Evolutionary conservation across 2,113 vertebrate genomes (phyloP).

Genomic region (Phalacrocorax aristotelis): DNA sequence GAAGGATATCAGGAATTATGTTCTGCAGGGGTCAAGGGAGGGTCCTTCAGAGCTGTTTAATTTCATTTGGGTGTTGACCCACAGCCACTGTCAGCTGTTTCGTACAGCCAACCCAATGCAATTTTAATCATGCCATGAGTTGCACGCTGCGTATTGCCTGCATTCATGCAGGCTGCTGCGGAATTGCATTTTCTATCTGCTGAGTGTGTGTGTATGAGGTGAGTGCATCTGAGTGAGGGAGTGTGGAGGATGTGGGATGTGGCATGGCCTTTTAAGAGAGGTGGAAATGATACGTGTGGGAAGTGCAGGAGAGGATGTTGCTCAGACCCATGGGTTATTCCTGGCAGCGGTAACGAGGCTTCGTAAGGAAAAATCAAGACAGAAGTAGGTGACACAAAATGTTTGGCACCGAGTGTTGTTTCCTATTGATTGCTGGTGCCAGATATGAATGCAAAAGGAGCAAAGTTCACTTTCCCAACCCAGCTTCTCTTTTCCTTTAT

Average conservation of each 20-base stretch:
- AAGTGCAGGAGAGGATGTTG: background rate
- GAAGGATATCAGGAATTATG: background rate
- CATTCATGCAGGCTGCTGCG: background rate
- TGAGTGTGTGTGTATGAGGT: background rate
- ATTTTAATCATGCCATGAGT: background rate
- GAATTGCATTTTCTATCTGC: rapidly evolving
- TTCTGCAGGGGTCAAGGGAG: background rate
- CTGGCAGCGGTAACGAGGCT: background rate
- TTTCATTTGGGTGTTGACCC: background rate
- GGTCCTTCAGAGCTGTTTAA: background rate
- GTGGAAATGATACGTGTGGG: background rate
- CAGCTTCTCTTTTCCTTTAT: background rate
- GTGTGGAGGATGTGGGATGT: background rate
- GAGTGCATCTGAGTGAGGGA: background rate
- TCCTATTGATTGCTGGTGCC: background rate
- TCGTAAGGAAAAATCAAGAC: background rate
- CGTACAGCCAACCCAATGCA: background rate
- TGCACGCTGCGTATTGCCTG: background rate
- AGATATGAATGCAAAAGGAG: background rate
- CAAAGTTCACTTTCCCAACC: slow-evolving; percentile 31
- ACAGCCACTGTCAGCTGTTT: background rate
- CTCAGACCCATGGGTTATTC: background rate
- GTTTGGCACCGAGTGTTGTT: background rate
- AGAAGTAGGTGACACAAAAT: background rate
- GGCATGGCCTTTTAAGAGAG: background rate